Conservation (phyloP, 1,140 invertebrate genomes). For the Hypsibius dujardini region DNA sequence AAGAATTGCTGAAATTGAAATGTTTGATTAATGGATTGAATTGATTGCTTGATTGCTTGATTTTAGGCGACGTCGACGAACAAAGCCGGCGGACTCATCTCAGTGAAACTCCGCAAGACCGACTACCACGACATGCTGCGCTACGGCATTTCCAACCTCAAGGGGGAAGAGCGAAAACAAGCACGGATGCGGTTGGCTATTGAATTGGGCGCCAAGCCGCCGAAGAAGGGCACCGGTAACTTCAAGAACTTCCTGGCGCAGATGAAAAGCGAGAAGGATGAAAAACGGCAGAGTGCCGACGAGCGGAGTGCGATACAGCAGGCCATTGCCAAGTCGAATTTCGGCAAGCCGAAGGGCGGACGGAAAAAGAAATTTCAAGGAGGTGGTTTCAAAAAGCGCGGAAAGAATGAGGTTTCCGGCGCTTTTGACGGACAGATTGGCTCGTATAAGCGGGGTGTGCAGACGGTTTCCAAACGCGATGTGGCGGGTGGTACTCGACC, state of each 20-base stretch:
- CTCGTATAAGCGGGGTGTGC: neutral
- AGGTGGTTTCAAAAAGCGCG: neutral
- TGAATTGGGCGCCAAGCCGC: slow-evolving; percentile 1
- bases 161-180: neutral
- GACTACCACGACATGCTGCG: slow-evolving; percentile 16
- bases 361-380: neutral
- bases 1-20: neutral
- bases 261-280: neutral
- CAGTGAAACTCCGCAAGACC: neutral
- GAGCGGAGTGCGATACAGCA: neutral
- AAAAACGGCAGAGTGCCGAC: neutral
- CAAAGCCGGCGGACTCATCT: neutral
- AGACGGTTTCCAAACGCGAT: neutral
- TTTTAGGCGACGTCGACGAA: neutral
- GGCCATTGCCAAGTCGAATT: neutral
- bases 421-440: slow-evolving; percentile 2
- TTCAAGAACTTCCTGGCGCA: slow-evolving; percentile 12
- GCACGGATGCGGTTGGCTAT: neutral
- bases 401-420: neutral
- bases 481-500: neutral
- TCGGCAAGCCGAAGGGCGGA: neutral
- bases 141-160: neutral
- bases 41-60: too few relatives aligned
- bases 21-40: too few relatives aligned
- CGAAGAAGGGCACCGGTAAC: neutral